Evolutionary conservation across 2,797 vertebrate genomes (phyloP), one percentile per base, ranked within the genome.

Genomic region (Thamnophis elegans): DNA sequence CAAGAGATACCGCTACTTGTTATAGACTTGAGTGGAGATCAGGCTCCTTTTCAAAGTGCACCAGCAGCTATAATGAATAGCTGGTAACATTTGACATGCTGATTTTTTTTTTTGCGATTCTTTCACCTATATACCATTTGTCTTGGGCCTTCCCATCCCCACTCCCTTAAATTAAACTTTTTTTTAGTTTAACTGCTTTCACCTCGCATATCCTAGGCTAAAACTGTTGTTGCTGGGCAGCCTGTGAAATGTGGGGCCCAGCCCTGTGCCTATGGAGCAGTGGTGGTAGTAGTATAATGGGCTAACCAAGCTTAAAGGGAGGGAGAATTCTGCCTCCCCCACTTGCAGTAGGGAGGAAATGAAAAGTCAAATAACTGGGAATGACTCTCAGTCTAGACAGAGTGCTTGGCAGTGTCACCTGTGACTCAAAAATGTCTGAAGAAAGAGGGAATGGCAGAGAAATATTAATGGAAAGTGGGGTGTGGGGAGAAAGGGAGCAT

Each of bases 341-440:
- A 88, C 20, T 62, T 85, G 86, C 85, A 62, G 25, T 14, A 59
- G 68, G 85, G 92, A 91, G 92, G 92, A 93, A 93, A 93, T 93
- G 89, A 91, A 91, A 91, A 88, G 85, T 51, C 7, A 25, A 93
- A 93, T 93, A 91, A 68, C 92, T 93, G 86, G 65, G 86, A 88
- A 93, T 93, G 92, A 93, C 86, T 93, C 65, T 93, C 36, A 85
- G 92, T 93, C 92, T 93, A 93, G 92, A 93, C 92, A 18, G 89
- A 22, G 65, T 82, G 85, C 86, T 93, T 93, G 92, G 92, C 92
- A 93, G 86, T 89, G 56, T 62, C 89, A 93, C 92, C 89, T 93
- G 92, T 93, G 92, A 93, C 92, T 93, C 92, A 93, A 93, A 85
- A 47, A 86, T 42, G 56, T 82, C 89, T 93, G 92, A 86, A 90